phyloP scores from a whole-genome alignment of 92 coral and sea anemone genomes.

The Heteractis magnifica region DNA sequence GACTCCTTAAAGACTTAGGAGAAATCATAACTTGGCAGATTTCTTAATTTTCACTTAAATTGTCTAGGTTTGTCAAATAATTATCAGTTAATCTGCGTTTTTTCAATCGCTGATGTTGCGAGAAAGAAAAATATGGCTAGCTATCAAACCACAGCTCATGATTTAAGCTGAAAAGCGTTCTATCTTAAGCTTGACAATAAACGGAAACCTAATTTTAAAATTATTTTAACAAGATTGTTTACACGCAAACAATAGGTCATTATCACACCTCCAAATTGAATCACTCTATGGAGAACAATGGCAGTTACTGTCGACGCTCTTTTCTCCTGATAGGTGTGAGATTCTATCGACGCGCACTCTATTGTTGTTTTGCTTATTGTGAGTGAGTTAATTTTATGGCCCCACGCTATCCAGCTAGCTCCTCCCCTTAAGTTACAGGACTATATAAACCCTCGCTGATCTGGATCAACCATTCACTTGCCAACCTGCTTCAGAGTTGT shows the following conservation, averaged over 20 bases:
- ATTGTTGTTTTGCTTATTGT: background rate
- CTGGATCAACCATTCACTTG: background rate
- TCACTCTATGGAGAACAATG: background rate
- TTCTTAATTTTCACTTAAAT: no score
- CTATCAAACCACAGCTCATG: background rate
- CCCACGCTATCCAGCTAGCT: background rate
- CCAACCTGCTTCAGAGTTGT: background rate
- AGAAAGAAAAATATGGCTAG: no score
- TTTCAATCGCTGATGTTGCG: no score
- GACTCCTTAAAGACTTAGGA: no score
- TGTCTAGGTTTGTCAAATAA: no score
- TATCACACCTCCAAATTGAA: background rate
- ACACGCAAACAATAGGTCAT: background rate
- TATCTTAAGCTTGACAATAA: background rate
- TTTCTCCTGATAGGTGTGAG: background rate
- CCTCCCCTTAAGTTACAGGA: constrained; percentile 1
- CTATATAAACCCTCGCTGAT: background rate
- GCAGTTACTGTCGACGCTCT: background rate
- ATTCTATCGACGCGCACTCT: background rate
- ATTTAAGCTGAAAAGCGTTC: background rate
- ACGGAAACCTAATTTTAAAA: background rate
- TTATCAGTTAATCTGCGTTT: no score
- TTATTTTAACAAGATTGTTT: background rate
- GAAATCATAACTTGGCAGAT: no score
- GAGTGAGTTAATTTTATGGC: background rate